phyloP scores from a whole-genome alignment of 2,888 invertebrate species.

The Chesias legatella region DNA sequence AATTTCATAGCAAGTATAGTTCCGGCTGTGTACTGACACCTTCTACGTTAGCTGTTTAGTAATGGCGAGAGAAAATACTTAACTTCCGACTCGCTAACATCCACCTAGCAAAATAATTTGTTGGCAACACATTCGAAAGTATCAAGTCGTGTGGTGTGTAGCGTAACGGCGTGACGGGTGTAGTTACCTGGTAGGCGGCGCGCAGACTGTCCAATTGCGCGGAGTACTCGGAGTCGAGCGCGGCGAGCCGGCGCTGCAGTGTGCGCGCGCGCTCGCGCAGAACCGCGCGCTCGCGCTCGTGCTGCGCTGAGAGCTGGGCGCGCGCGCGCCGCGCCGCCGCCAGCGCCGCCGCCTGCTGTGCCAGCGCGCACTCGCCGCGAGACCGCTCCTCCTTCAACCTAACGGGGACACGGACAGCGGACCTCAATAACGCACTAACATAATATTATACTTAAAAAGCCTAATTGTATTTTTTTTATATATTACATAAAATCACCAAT shows the following conservation, averaged over 20 bases:
- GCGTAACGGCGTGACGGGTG: no score
- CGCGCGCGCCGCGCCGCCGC: constrained; percentile 70
- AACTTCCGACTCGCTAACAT: no score
- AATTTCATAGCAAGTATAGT: no score
- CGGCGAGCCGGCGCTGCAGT: constrained; percentile 85
- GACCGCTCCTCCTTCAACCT: constrained; percentile 63
- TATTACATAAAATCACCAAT: no score
- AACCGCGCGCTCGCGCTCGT: constrained; percentile 81
- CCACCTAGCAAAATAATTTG: no score
- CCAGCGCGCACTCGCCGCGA: constrained; percentile 62
- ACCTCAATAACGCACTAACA: background rate
- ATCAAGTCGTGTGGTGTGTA: no score
- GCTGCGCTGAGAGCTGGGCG: constrained; percentile 64
- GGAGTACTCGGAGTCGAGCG: constrained; percentile 90
- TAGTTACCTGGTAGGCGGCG: constrained; percentile 86
- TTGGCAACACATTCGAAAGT: no score
- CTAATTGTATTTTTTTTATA: no score
- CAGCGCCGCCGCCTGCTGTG: constrained; percentile 67
- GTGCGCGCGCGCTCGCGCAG: constrained; percentile 85
- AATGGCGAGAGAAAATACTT: no score
- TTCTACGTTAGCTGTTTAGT: no score
- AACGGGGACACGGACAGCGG: constrained; percentile 3
- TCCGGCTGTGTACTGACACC: no score
- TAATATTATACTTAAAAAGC: background rate
- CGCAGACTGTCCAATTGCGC: constrained; percentile 90